Base-by-base conservation (phyloP, 2,797 vertebrate genomes). In the Pseudochirops corinnae region DNA sequence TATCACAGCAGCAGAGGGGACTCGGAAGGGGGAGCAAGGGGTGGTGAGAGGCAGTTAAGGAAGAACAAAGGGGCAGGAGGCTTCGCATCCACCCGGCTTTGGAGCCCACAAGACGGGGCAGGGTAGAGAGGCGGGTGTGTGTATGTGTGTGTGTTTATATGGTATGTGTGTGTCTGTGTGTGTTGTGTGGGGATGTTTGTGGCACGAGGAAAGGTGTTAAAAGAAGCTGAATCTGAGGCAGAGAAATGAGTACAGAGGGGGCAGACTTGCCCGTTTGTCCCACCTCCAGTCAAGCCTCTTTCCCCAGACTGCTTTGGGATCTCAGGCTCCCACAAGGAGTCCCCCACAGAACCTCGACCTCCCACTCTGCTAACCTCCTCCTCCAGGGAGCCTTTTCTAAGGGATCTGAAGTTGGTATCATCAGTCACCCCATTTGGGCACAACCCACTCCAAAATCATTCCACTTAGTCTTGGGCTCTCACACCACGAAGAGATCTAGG, bases 1-100 rank as follows among this genome's bases (percentile, higher is more conserved):
- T 98, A 98, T 98, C 93, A 67, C 96, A 97, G 97, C 96, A 91
- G 95, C 52, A 2, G 93, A 96, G 96, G 97, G 94, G 96, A 93
- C 93, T 55, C 95, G 91, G 95, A 92, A 55, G 93, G 95, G 97
- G 97, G 92, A 97, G 90, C 33, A 74, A 62, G 62, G 90, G 93
- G 91, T 90, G 58, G 58, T 60, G 29, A 67, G 60, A 93, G 67
- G 58, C 92, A 95, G 94, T 92, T 90, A 93, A 94, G 95, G 60
- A 93, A 96, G 52, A 95, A 97, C 94, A 93, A 94, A 97, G 97
- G 94, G 56, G 93, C 91, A 55, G 2, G 31, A 90, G 21, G 33
- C 93, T 94, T 50, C 57, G 93, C 93, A 56, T 55, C 50, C 52
- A 62, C 95, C 93, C 24, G 39, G 91, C 46, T 39, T 58, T 90